Percentiles rank a stretch among this genome's conserved stretches.
Conservation (phyloP, 2,888 invertebrate genomes). For the Thera britannica region DNA sequence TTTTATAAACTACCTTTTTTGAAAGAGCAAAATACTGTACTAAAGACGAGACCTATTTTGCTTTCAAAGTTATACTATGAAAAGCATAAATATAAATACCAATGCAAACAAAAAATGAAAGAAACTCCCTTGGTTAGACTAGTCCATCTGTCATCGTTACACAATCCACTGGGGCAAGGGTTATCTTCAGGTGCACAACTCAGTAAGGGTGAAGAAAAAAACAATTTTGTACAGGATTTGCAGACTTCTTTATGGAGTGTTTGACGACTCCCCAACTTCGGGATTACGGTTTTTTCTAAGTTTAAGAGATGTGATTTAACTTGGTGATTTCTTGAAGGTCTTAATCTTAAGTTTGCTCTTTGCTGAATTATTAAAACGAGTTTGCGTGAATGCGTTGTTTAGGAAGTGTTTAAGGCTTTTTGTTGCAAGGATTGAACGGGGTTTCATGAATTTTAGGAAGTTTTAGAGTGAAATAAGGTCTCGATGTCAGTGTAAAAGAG, state of each 20-base stretch:
- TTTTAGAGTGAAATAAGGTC: background rate
- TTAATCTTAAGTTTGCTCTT: slow-evolving; percentile 33
- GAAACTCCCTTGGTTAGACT: slow-evolving; percentile 51
- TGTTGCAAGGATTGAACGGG: slow-evolving; percentile 15
- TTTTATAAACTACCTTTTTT: no score
- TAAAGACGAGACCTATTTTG: background rate
- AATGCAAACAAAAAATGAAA: slow-evolving; percentile 41
- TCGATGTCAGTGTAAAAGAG: background rate
- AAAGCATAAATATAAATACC: slow-evolving; percentile 36
- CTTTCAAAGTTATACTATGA: slow-evolving; percentile 1
- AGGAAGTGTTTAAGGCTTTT: slow-evolving; percentile 30
- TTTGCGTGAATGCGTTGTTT: slow-evolving; percentile 30
- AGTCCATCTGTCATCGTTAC: slow-evolving; percentile 73
- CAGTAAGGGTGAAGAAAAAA: slow-evolving; percentile 47
- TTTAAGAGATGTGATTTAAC: slow-evolving; percentile 41
- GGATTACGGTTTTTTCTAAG: slow-evolving; percentile 39
- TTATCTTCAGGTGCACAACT: slow-evolving; percentile 50
- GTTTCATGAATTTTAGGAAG: slow-evolving; percentile 10
- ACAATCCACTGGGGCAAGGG: slow-evolving; percentile 60
- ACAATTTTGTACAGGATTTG: slow-evolving; percentile 59
- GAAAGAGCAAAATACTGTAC: no score
- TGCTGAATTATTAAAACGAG: slow-evolving; percentile 33
- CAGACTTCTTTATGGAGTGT: slow-evolving; percentile 50
- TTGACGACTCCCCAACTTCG: slow-evolving; percentile 41
- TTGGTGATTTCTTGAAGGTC: slow-evolving; percentile 37